phyloP scores from a whole-genome alignment of 1,140 invertebrate genomes.

The Platyura marginata region DNA sequence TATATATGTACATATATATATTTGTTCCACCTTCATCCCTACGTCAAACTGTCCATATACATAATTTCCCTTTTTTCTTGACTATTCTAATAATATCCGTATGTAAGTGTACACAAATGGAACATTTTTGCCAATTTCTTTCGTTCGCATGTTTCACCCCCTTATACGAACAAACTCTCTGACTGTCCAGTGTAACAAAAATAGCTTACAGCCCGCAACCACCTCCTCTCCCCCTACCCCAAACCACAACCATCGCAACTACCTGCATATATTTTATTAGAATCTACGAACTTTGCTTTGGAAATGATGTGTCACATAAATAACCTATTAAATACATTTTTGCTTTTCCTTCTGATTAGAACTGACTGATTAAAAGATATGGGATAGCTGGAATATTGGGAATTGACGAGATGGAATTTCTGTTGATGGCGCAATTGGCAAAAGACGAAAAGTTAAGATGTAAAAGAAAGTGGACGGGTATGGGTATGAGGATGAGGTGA shows the following conservation, averaged over 20 bases:
- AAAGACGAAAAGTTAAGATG: too few species aligned
- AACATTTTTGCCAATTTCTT: too few species aligned
- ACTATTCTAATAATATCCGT: too few species aligned
- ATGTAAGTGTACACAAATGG: too few species aligned
- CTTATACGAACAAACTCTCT: neutral
- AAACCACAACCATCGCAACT: neutral
- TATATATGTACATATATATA: neutral
- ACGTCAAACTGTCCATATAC: too few species aligned
- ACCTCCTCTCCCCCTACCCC: neutral
- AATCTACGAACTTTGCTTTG: neutral
- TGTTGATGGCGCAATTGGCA: neutral
- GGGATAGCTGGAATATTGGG: neutral
- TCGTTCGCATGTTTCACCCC: too few species aligned
- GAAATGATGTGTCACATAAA: slow-evolving; percentile 4
- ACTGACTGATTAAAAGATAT: slow-evolving; percentile 4
- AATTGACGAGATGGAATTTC: slow-evolving; percentile 3
- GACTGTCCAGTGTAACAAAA: neutral
- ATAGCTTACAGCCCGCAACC: neutral
- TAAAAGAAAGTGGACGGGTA: too few species aligned
- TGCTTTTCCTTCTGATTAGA: slow-evolving; percentile 2
- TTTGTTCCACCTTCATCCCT: too few species aligned
- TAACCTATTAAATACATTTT: slow-evolving; percentile 3
- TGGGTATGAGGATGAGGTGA: too few species aligned
- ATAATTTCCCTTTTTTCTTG: too few species aligned
- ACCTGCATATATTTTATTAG: neutral